These are phyloP conservation scores for Drosophila biarmipes DNA, from an alignment of 1,140 invertebrate species.

Conservation along the genomic window DNA sequence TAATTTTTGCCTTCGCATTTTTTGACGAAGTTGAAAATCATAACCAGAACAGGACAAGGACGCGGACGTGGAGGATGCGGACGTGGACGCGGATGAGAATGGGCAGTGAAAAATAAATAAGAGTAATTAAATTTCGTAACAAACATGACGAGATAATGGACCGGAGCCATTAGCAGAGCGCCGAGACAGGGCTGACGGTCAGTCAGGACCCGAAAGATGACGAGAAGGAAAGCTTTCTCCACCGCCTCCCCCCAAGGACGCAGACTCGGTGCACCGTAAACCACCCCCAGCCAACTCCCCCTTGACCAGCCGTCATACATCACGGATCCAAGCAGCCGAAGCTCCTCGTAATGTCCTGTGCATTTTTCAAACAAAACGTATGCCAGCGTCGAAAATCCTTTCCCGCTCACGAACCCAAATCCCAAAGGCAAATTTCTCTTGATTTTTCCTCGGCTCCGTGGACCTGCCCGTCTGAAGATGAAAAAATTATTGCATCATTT, in stretches of 20 bases:
- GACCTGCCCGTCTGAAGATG: slow-evolving; percentile 44
- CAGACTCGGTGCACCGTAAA: neutral
- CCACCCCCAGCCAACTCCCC: slow-evolving; percentile 1
- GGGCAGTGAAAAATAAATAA: slow-evolving; percentile 81
- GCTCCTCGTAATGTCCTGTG: slow-evolving; percentile 48
- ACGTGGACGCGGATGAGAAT: slow-evolving; percentile 13
- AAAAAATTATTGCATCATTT: slow-evolving; percentile 68
- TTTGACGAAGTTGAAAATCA: slow-evolving; percentile 78
- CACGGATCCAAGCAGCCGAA: slow-evolving; percentile 21
- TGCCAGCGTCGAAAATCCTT: slow-evolving; percentile 49
- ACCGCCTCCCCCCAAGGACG: neutral
- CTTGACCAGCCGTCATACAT: slow-evolving; percentile 41
- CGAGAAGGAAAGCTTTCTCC: slow-evolving; percentile 44
- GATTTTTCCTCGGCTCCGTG: slow-evolving; percentile 39
- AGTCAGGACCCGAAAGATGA: slow-evolving; percentile 67
- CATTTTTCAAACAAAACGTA: slow-evolving; percentile 58
- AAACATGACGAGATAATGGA: slow-evolving; percentile 85
- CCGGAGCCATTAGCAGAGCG: slow-evolving; percentile 80
- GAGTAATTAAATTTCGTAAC: slow-evolving; percentile 84
- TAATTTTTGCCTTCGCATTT: slow-evolving; percentile 74
- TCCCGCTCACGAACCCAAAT: slow-evolving; percentile 42
- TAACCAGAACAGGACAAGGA: slow-evolving; percentile 54
- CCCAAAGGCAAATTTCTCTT: slow-evolving; percentile 67
- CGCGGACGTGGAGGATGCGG: neutral
- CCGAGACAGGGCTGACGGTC: slow-evolving; percentile 42